These are phyloP conservation scores for Kuschelorhynchus macadamiae DNA, from an alignment of 2,888 invertebrate species.

Conservation along the genomic window DNA sequence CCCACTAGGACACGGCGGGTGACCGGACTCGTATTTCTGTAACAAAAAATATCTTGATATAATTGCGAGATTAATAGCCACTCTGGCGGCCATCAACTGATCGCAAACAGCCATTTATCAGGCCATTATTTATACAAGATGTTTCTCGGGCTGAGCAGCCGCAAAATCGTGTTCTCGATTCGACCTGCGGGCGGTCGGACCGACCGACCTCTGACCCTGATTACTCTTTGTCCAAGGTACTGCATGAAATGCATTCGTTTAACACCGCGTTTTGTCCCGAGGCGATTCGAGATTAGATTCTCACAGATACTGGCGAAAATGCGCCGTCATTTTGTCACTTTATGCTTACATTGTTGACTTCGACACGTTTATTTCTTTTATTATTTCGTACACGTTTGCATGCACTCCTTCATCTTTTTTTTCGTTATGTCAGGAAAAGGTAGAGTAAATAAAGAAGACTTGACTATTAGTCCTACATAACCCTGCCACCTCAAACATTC, in stretches of 20 bases:
- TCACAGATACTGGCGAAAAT: slow-evolving; percentile 36
- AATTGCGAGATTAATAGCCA: slow-evolving; percentile 43
- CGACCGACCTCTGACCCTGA: slow-evolving; percentile 62
- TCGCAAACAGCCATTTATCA: slow-evolving; percentile 45
- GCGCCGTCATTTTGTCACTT: slow-evolving; percentile 23
- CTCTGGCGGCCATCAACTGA: slow-evolving; percentile 36
- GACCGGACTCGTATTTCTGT: not conserved
- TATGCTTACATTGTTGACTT: too few species aligned
- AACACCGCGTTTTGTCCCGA: slow-evolving; percentile 44
- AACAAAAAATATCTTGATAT: slow-evolving; percentile 28
- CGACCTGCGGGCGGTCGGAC: slow-evolving; percentile 59
- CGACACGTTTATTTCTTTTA: too few species aligned
- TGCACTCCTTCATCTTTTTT: not conserved
- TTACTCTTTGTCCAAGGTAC: slow-evolving; percentile 59
- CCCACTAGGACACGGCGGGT: too few species aligned
- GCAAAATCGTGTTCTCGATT: slow-evolving; percentile 53
- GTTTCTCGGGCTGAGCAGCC: slow-evolving; percentile 55
- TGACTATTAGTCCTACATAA: too few species aligned
- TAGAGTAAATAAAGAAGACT: too few species aligned
- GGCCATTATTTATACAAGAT: slow-evolving; percentile 53
- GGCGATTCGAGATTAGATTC: slow-evolving; percentile 38
- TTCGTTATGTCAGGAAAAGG: not conserved
- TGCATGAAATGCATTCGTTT: slow-evolving; percentile 53
- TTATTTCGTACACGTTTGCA: too few species aligned
- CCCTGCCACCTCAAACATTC: too few species aligned